Evolutionary conservation across 2,888 invertebrate genomes (phyloP), one percentile per base, ranked within the genome.

Genomic region (Brenthis ino): DNA sequence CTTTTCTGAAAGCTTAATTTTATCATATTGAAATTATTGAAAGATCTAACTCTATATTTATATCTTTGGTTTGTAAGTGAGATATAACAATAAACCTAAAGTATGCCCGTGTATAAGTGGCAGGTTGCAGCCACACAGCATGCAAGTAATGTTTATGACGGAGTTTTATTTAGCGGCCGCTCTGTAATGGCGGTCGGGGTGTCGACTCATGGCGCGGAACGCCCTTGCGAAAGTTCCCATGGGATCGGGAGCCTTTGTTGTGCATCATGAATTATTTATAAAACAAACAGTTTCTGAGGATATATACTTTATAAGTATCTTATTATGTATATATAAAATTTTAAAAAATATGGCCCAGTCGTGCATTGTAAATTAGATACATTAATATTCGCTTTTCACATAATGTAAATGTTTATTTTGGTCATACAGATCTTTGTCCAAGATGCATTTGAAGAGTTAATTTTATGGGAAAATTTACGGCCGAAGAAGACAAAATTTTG

Each of bases 221-320:
- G 76, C 77, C 78, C 77, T 76, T 75, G 78, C 75, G 78, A 79
- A 79, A 70, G 75, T 78, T 79, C 78, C 77, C 78, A 79, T 75
- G 78, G 76, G 77, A 79, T 66, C 67, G 54, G 63, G 53, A 57
- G 68, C 64, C 57, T 71, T 70, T 72, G 72, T 75, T 72, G 69
- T 51, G 67, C 57, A 68, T 67, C 56, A 72, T 66, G 65, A 67
- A 72, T 73, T 73, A 72, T 71, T 68, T 63, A 71, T 69, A 66
- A 54, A 67, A 65, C 51, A 55, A n/a, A 60, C 2, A 47, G 14
- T 53, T 53, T 51, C 24, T 56, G n/a, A n/a, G 33, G 11, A 1
- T 50, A 11, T 2, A 4, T 28, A 50, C 1, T 1, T 50, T n/a
- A 8, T n/a, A 5, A 33, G 12, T 16, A n/a, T n/a, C 48, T 28